These are phyloP conservation scores for Salvator merianae DNA, from an alignment of 2,113 vertebrate genomes.

Conservation along the genomic window DNA sequence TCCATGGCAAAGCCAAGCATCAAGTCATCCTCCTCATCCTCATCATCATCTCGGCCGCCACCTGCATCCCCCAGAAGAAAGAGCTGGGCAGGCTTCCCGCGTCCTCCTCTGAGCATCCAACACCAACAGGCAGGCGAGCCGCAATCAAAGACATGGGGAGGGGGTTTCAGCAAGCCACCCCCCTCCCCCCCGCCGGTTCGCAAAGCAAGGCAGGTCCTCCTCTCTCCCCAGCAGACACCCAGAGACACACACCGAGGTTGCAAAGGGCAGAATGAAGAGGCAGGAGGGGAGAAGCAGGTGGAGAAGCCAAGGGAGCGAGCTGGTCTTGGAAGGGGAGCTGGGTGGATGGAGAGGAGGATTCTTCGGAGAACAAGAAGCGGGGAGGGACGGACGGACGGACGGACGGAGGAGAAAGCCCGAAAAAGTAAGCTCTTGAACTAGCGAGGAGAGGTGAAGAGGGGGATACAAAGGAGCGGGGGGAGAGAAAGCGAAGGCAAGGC, in stretches of 20 bases:
- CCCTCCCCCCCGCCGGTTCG: slow-evolving; percentile 12
- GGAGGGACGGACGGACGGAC: too few species aligned
- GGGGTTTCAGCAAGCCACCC: slow-evolving; percentile 28
- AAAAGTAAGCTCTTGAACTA: slow-evolving; percentile 27
- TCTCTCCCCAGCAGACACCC: not conserved
- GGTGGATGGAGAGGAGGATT: not conserved
- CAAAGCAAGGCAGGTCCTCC: not conserved
- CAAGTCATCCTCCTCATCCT: slow-evolving; percentile 42
- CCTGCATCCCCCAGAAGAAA: slow-evolving; percentile 31
- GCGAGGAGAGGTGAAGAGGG: not conserved
- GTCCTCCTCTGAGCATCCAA: slow-evolving; percentile 47
- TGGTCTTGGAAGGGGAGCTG: accelerated
- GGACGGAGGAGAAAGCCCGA: not conserved
- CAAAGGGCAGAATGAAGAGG: not conserved
- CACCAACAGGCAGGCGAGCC: not conserved
- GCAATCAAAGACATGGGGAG: slow-evolving; percentile 14
- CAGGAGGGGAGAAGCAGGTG: not conserved
- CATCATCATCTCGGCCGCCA: slow-evolving; percentile 3
- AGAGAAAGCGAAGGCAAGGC: not conserved
- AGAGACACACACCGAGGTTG: not conserved
- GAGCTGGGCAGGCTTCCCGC: slow-evolving; percentile 22
- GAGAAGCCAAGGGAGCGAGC: not conserved
- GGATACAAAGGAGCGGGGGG: not conserved
- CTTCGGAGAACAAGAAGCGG: not conserved
- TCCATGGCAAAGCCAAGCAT: slow-evolving; percentile 53